phyloP scores from a whole-genome alignment of 1,140 invertebrate genomes.

The Antheraea mylitta region DNA sequence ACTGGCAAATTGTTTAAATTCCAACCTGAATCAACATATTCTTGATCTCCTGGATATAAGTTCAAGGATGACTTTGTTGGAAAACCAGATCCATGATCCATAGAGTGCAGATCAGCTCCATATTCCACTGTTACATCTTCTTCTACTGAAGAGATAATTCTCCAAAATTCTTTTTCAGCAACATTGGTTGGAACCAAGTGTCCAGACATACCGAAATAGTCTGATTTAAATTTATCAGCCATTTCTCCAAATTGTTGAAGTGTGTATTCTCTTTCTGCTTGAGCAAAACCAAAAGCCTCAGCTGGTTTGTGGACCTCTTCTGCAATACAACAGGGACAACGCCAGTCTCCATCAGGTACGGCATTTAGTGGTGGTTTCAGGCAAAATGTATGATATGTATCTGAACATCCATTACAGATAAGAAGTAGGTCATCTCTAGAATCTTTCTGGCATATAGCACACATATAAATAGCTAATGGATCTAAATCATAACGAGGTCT shows the following conservation, averaged over 20 bases:
- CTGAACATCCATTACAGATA: slow-evolving; percentile 97
- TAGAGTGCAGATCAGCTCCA: slow-evolving; percentile 99
- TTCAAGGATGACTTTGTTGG: slow-evolving; percentile 95
- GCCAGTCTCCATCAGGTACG: slow-evolving; percentile 96
- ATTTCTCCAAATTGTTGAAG: slow-evolving; percentile 98
- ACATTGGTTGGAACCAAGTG: slow-evolving; percentile 88
- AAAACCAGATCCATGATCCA: slow-evolving; percentile 98
- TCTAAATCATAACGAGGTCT: slow-evolving; percentile 73
- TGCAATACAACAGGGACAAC: slow-evolving; percentile 96
- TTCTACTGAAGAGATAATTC: slow-evolving; percentile 97
- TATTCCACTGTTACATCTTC: slow-evolving; percentile 99
- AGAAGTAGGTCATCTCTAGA: slow-evolving; percentile 96
- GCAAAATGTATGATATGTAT: slow-evolving; percentile 98
- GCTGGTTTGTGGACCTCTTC: slow-evolving; percentile 95
- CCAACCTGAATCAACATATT: slow-evolving; percentile 98
- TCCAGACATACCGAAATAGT: slow-evolving; percentile 97
- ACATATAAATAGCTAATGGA: slow-evolving; percentile 93
- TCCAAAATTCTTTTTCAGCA: slow-evolving; percentile 99
- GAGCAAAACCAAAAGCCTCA: slow-evolving; percentile 98
- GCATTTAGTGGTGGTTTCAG: slow-evolving; percentile 92
- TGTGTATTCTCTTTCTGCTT: slow-evolving; percentile 96
- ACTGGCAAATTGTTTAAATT: slow-evolving; percentile 99
- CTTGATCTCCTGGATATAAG: slow-evolving; percentile 87
- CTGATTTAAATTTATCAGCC: slow-evolving; percentile 99
- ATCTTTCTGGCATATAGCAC: slow-evolving; percentile 94